Evolutionary conservation across 2,797 vertebrate genomes (phyloP), one percentile per base, ranked within the genome.

Genomic region (Atherinosoma microstoma): DNA sequence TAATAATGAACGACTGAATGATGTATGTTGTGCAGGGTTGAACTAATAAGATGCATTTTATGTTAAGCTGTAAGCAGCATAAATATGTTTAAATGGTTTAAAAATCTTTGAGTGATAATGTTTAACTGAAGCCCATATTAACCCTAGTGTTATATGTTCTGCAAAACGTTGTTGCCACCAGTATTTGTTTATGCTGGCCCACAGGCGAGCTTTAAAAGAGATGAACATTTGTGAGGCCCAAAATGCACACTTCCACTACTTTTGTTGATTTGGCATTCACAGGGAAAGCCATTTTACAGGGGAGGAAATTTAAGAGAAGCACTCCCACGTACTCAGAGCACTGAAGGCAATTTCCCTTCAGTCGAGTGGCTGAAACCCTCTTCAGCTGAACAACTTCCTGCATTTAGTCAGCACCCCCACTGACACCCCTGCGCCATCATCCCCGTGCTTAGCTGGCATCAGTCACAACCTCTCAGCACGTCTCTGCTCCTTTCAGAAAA

Each of bases 331-430:
- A 68, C 88, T 88, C 64, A 8, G 59, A 84, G 82, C 87, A 76
- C 80, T 82, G 79, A 70, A 81, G 80, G 85, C 78, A 83, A 86
- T 90, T 89, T 89, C 81, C 86, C 78, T 63, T 77, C 75, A 87
- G 87, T 91, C 88, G 91, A 93, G 92, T 86, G 88, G 75, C 80
- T 84, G 73, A 87, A 86, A 87, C 68, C 77, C 91, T 85, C 89
- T 90, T 73, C 81, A 92, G 58, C 87, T 87, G 64, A 91, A 91
- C 87, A 83, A 91, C 91, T 92, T 93, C 92, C 90, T 91, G 90
- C 84, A 32, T 87, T 84, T 80, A 84, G 73, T 53, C 61, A 64
- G 59, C 63, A 20, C 67, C 65, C 77, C 76, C 71, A 59, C 35
- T 3, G 54, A 70, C 79, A 60, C 74, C 67, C 63, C 57, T 12